Evolutionary conservation across 1,140 invertebrate species (phyloP).

Genomic region (Drosophila albomicans): DNA sequence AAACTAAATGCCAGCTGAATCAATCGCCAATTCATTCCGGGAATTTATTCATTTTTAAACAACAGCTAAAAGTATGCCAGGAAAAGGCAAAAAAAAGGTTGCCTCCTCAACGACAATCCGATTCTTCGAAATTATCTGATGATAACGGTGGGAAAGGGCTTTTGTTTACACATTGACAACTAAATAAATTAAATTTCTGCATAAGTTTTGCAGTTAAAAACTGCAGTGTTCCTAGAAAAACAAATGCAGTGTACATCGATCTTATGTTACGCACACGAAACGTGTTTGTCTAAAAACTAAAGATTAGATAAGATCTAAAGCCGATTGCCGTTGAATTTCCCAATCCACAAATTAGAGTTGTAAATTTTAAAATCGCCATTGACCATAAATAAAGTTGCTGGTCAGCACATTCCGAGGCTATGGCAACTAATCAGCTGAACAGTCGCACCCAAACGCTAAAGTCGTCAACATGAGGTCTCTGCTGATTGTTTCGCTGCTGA

Average conservation of each 20-base stretch:
- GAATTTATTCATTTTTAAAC: not conserved
- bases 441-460: slow-evolving; percentile 5
- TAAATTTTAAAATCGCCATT: slow-evolving; percentile 6
- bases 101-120: no score
- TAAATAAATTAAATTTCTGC: no score
- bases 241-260: no score
- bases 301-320: slow-evolving; percentile 44
- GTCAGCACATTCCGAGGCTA: not conserved
- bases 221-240: no score
- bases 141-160: not conserved
- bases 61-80: slow-evolving; percentile 13
- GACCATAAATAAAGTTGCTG: slow-evolving; percentile 6
- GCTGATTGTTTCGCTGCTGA: not conserved
- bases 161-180: no score
- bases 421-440: not conserved
- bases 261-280: no score
- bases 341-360: slow-evolving; percentile 21
- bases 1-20: not conserved
- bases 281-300: not conserved
- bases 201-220: no score
- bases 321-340: not conserved
- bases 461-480: slow-evolving; percentile 32
- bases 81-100: not conserved
- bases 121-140: not conserved
- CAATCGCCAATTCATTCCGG: not conserved